A percentile compares a stretch with the other conserved stretches of the same genome.
These are phyloP conservation scores for Lepeophtheirus salmonis DNA, from an alignment of 1,140 invertebrate species.

Conservation along the genomic window DNA sequence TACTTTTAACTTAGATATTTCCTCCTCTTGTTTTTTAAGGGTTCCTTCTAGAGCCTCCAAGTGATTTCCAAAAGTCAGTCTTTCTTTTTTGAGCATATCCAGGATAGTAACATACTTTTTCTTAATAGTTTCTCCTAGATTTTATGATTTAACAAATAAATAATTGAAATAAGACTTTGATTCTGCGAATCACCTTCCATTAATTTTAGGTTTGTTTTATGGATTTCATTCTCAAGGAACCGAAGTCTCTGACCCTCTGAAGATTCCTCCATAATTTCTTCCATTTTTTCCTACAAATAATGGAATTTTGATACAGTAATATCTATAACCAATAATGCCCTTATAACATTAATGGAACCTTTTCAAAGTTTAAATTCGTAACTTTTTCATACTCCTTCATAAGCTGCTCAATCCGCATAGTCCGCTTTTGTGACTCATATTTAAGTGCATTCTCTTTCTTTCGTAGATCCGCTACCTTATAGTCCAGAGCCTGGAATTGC, in stretches of 20 bases:
- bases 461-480: constrained; percentile 13
- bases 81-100: constrained; percentile 17
- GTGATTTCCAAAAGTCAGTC: constrained; percentile 14
- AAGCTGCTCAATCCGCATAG: neutral
- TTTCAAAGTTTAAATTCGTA: constrained; percentile 9
- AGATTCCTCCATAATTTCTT: constrained; percentile 16
- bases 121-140: constrained; percentile 16
- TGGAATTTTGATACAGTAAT: neutral
- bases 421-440: neutral
- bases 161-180: neutral
- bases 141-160: neutral
- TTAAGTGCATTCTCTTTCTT: constrained; percentile 13
- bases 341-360: constrained; percentile 3
- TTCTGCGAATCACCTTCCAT: constrained; percentile 8
- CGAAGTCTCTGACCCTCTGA: constrained; percentile 15
- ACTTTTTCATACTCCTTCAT: constrained; percentile 15
- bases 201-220: constrained; percentile 18
- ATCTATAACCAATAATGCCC: neutral
- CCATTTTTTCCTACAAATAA: constrained; percentile 9
- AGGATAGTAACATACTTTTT: constrained; percentile 17
- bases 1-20: constrained; percentile 15
- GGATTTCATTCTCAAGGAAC: constrained; percentile 18
- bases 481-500: constrained; percentile 13
- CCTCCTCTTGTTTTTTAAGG: constrained; percentile 17
- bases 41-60: constrained; percentile 9